phyloP scores from a whole-genome alignment of 1,140 invertebrate genomes.

The Adoxophyes honmai region DNA sequence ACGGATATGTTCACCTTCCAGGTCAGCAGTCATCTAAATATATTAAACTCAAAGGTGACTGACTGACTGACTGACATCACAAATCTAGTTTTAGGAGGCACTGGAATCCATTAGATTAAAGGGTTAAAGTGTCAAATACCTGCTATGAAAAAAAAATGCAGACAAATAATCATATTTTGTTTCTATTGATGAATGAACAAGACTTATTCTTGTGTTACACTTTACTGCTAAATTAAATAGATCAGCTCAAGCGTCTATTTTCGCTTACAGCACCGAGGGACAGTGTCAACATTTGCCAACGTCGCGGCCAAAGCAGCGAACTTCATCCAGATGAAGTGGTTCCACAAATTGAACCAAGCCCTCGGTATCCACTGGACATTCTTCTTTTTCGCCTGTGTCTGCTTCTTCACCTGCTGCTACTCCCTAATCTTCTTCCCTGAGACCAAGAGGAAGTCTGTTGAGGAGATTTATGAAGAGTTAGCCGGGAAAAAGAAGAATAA shows the following conservation, averaged over 20 bases:
- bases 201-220: no score
- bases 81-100: no score
- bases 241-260: background rate
- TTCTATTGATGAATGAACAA: no score
- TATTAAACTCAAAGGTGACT: background rate
- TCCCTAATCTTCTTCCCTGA: constrained; percentile 55
- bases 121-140: no score
- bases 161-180: no score
- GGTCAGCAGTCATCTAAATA: constrained; percentile 32
- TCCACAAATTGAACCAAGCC: constrained; percentile 49
- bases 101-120: no score
- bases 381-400: constrained; percentile 55
- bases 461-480: constrained; percentile 60
- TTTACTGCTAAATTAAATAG: no score
- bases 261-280: constrained; percentile 54
- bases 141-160: no score
- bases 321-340: constrained; percentile 68
- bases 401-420: constrained; percentile 54
- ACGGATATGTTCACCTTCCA: constrained; percentile 66
- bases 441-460: constrained; percentile 56
- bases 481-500: constrained; percentile 24
- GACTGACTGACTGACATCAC: no score
- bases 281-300: constrained; percentile 64
- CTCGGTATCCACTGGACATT: constrained; percentile 68
- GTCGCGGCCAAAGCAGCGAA: constrained; percentile 64